Evolutionary conservation across 2,113 vertebrate genomes (phyloP).

Genomic region (Myocastor coypus): DNA sequence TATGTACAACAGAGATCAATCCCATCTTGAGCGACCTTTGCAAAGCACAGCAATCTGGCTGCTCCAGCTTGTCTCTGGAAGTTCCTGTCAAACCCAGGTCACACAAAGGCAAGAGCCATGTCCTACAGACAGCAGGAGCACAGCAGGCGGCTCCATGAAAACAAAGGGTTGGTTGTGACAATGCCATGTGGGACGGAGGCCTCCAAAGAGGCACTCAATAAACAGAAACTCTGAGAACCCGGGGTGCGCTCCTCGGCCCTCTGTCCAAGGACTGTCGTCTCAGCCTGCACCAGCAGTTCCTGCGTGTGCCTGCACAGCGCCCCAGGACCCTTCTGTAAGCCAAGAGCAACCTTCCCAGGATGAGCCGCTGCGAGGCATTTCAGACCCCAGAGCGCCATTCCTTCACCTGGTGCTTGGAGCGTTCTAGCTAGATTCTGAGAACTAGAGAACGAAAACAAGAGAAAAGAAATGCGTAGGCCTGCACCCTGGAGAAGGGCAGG

Average conservation of each 20-base stretch:
- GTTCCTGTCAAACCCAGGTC: background rate
- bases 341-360: background rate
- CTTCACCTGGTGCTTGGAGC: background rate
- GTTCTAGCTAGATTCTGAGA: background rate
- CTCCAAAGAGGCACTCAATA: background rate
- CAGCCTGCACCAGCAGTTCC: background rate
- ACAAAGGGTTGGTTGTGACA: slow-evolving; percentile 50
- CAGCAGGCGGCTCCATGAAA: background rate
- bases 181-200: background rate
- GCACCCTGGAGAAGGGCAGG: background rate
- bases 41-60: background rate
- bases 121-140: background rate
- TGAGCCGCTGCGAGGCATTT: background rate
- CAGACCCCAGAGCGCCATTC: background rate
- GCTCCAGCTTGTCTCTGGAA: background rate
- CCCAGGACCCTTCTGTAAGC: background rate
- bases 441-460: background rate
- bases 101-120: slow-evolving; percentile 39
- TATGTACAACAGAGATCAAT: background rate
- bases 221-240: background rate
- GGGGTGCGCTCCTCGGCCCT: background rate
- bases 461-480: background rate
- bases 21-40: background rate
- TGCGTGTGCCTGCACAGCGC: background rate
- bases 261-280: no score